Evolutionary conservation across 2,113 vertebrate species (phyloP).

Genomic region (Lepidothrix coronata): DNA sequence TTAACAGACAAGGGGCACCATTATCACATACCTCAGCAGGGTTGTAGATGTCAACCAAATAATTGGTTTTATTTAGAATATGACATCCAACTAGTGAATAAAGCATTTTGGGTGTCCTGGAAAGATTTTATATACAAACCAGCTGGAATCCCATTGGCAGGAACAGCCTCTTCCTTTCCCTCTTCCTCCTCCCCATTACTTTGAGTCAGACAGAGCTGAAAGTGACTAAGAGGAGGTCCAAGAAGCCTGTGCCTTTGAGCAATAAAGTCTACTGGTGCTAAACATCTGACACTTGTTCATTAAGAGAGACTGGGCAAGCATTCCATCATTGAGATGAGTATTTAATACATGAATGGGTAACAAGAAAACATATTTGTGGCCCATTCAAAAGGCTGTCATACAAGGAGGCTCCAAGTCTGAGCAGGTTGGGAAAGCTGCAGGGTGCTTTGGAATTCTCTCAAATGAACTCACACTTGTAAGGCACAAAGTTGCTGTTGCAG

Average conservation of each 20-base stretch:
- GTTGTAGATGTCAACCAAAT: slow-evolving; percentile 42
- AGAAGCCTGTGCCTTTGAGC: slow-evolving; percentile 28
- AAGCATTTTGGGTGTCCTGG: slow-evolving; percentile 51
- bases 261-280: slow-evolving; percentile 7
- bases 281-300: slow-evolving; percentile 40
- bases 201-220: slow-evolving; percentile 31
- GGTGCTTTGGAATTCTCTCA: slow-evolving; percentile 31
- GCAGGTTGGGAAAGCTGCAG: slow-evolving; percentile 26
- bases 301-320: background rate
- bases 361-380: slow-evolving; percentile 33
- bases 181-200: background rate
- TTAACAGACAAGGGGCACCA: slow-evolving; percentile 50
- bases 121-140: slow-evolving; percentile 49
- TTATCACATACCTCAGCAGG: slow-evolving; percentile 59
- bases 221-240: slow-evolving; percentile 3
- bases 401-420: slow-evolving; percentile 53
- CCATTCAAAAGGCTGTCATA: slow-evolving; percentile 57
- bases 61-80: slow-evolving; percentile 46
- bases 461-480: background rate
- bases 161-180: slow-evolving; percentile 43
- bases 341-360: slow-evolving; percentile 58
- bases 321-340: slow-evolving; percentile 38
- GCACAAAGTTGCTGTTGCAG: background rate
- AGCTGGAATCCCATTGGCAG: slow-evolving; percentile 55
- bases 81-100: slow-evolving; percentile 37